These are phyloP conservation scores for Callosobruchus maculatus DNA, from an alignment of 2,888 invertebrate genomes.

Conservation along the genomic window DNA sequence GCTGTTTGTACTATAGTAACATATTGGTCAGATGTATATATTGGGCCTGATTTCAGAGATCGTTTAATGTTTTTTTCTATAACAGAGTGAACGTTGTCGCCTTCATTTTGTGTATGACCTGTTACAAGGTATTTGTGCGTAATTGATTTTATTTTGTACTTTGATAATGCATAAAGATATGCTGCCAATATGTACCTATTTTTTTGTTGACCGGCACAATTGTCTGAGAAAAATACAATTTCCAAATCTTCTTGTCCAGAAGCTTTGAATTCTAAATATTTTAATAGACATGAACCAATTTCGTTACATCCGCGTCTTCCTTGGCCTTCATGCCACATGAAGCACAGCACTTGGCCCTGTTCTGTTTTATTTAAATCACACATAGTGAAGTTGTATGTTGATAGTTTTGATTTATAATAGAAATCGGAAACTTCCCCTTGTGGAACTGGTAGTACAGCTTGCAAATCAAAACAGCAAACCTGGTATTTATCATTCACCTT, in stretches of 20 bases:
- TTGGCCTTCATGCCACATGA: too few species aligned
- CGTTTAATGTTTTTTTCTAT: slow-evolving; percentile 18
- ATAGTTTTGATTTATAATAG: slow-evolving; percentile 6
- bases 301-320: slow-evolving; percentile 30
- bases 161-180: slow-evolving; percentile 19
- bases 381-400: slow-evolving; percentile 6
- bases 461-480: slow-evolving; percentile 4
- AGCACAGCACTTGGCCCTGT: neutral
- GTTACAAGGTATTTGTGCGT: slow-evolving; percentile 17
- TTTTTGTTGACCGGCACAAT: slow-evolving; percentile 29
- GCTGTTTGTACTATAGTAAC: slow-evolving; percentile 8
- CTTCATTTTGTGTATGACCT: slow-evolving; percentile 17
- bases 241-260: slow-evolving; percentile 14
- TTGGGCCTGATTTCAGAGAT: slow-evolving; percentile 16
- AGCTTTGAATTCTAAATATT: slow-evolving; percentile 25
- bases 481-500: neutral
- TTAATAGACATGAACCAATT: slow-evolving; percentile 36
- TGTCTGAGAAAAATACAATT: slow-evolving; percentile 27
- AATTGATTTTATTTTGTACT: slow-evolving; percentile 9
- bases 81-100: slow-evolving; percentile 13
- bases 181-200: slow-evolving; percentile 16
- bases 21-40: slow-evolving; percentile 14
- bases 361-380: slow-evolving; percentile 3
- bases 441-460: slow-evolving; percentile 3
- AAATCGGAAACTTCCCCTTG: slow-evolving; percentile 5